Conservation (phyloP, 1,140 invertebrate species). For the Drosophila asahinai region DNA sequence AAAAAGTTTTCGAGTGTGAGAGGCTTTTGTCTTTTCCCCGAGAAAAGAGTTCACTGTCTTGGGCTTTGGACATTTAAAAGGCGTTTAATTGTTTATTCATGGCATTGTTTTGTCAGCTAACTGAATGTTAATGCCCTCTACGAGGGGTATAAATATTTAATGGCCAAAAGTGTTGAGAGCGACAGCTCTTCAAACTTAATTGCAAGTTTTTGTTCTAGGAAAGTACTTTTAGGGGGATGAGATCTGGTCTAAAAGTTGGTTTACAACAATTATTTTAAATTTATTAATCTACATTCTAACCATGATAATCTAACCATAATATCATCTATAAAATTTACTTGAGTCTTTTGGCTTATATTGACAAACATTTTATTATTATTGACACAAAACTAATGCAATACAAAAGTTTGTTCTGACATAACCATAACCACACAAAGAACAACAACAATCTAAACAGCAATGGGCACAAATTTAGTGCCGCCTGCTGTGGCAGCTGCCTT, state of each 20-base stretch:
- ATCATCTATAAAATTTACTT: background rate
- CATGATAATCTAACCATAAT: too few relatives aligned
- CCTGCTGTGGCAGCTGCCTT: conserved; percentile 40
- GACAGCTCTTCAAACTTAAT: conserved; percentile 16
- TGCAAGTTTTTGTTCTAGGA: background rate
- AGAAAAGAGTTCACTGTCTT: conserved; percentile 37
- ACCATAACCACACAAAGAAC: conserved; percentile 31
- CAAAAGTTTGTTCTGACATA: conserved; percentile 51
- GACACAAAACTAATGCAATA: conserved; percentile 49
- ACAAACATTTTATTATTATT: conserved; percentile 58
- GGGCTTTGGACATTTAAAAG: conserved; percentile 44
- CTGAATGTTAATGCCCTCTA: conserved; percentile 57
- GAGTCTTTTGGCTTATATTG: conserved; percentile 7
- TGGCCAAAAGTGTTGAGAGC: conserved; percentile 17
- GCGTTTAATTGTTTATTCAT: conserved; percentile 69
- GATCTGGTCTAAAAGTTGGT: background rate
- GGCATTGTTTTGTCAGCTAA: conserved; percentile 27
- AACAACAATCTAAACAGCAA: conserved; percentile 17
- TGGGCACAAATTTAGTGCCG: conserved; percentile 41
- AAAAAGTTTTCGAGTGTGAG: conserved; percentile 31
- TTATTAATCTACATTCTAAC: too few relatives aligned
- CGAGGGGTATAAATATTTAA: conserved; percentile 41
- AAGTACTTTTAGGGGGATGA: background rate
- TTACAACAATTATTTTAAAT: background rate
- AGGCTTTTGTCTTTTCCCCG: conserved; percentile 29